Conservation (phyloP, 2,888 invertebrate genomes). For the Thumatha senex region DNA sequence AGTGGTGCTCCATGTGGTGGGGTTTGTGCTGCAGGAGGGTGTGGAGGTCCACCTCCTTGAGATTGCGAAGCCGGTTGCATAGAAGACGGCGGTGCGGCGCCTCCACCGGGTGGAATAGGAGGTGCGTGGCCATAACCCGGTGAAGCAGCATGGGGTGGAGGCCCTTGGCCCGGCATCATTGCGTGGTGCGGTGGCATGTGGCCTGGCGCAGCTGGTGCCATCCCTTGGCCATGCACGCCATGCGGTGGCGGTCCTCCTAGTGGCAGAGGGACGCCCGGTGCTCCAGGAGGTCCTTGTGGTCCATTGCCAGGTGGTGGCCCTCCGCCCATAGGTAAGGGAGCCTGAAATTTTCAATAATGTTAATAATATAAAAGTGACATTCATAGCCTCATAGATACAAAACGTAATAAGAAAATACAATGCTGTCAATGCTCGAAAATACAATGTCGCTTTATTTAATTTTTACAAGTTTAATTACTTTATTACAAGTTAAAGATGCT, state of each 20-base stretch:
- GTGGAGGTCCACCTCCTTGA: slow-evolving; percentile 39
- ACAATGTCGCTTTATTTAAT: slow-evolving; percentile 2
- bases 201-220: slow-evolving; percentile 47
- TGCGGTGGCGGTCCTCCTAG: slow-evolving; percentile 63
- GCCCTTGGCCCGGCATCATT: slow-evolving; percentile 64
- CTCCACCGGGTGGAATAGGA: slow-evolving; percentile 39
- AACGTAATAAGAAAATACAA: slow-evolving; percentile 7
- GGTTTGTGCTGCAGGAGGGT: slow-evolving; percentile 65
- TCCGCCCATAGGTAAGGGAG: slow-evolving; percentile 71
- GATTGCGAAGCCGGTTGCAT: slow-evolving; percentile 25
- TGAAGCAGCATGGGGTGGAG: slow-evolving; percentile 49
- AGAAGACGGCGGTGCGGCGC: slow-evolving; percentile 35
- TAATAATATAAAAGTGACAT: neutral
- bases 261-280: slow-evolving; percentile 44
- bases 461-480: slow-evolving; percentile 4
- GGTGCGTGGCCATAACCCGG: slow-evolving; percentile 48
- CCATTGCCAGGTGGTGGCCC: slow-evolving; percentile 73
- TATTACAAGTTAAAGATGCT: slow-evolving; percentile 3
- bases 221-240: slow-evolving; percentile 69
- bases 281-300: slow-evolving; percentile 53
- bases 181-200: slow-evolving; percentile 68
- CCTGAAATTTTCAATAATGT: slow-evolving; percentile 39
- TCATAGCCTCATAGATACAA: slow-evolving; percentile 29
- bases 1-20: slow-evolving; percentile 68
- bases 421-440: slow-evolving; percentile 10